Percentiles rank a stretch among this genome's conserved stretches.
phyloP scores from a whole-genome alignment of 2,113 vertebrate genomes.

The Paramisgurnus dabryanus region DNA sequence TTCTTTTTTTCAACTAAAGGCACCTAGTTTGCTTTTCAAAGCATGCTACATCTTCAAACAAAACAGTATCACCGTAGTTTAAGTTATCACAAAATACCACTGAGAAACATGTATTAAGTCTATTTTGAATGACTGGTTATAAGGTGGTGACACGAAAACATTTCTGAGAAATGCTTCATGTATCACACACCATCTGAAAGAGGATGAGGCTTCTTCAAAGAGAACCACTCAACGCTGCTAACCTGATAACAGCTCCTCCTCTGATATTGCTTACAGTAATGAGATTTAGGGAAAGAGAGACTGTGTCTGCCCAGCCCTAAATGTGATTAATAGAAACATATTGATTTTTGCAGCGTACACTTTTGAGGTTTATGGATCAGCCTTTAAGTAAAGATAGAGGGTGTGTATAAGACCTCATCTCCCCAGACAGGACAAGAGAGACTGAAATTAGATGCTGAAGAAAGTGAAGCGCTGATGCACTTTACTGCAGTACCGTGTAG shows the following conservation, averaged over 20 bases:
- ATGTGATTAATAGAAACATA: conserved; percentile 57
- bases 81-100: too few relatives aligned
- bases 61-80: too few relatives aligned
- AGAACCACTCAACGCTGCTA: conserved; percentile 56
- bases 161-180: conserved; percentile 34
- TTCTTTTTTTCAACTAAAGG: neutral
- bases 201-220: conserved; percentile 49
- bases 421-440: conserved; percentile 29
- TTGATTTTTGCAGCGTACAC: conserved; percentile 52
- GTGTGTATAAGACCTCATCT: conserved; percentile 23
- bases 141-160: neutral
- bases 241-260: conserved; percentile 71
- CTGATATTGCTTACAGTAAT: conserved; percentile 69
- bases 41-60: too few relatives aligned
- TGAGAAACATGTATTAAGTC: too few relatives aligned
- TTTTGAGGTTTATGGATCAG: conserved; percentile 56
- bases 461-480: conserved; percentile 11
- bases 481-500: neutral
- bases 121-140: too few relatives aligned
- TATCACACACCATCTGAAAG: conserved; percentile 28
- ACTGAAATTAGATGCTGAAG: conserved; percentile 40
- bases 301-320: conserved; percentile 56
- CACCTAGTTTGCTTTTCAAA: neutral
- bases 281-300: conserved; percentile 68
- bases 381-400: conserved; percentile 28